Percentiles rank a stretch among this genome's conserved stretches.
phyloP scores from a whole-genome alignment of 2,797 vertebrate genomes.

The Taenioides sp. region DNA sequence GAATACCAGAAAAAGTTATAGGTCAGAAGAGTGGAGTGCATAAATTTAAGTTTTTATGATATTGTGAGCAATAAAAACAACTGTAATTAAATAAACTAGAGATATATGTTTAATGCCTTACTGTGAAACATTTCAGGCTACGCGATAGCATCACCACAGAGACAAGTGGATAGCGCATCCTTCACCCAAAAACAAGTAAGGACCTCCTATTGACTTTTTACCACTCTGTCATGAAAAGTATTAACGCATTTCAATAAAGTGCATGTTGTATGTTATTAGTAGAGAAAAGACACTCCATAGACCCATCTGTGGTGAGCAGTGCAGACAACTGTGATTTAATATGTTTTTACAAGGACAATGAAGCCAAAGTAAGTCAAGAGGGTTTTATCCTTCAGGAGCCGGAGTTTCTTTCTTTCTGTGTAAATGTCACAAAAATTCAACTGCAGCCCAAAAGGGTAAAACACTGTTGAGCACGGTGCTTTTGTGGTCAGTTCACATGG shows the following conservation, averaged over 20 bases:
- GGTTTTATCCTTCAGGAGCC: slow-evolving; percentile 43
- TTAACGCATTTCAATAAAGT: neutral
- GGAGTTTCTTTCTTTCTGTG: slow-evolving; percentile 53
- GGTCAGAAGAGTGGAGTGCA: too few species aligned
- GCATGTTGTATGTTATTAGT: neutral
- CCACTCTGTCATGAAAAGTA: neutral
- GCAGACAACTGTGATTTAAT: slow-evolving; percentile 42
- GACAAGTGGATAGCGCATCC: neutral
- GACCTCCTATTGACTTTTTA: neutral
- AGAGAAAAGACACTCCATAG: neutral
- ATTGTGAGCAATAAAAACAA: too few species aligned
- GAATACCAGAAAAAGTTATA: too few species aligned
- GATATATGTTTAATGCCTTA: too few species aligned
- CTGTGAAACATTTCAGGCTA: neutral
- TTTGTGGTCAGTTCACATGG: slow-evolving; percentile 32
- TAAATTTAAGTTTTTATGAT: too few species aligned
- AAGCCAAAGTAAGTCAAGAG: slow-evolving; percentile 47
- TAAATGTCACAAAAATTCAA: slow-evolving; percentile 56
- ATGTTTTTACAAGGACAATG: slow-evolving; percentile 49
- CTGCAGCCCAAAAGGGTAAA: slow-evolving; percentile 40
- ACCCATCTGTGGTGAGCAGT: slow-evolving; percentile 14
- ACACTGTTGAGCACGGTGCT: slow-evolving; percentile 32
- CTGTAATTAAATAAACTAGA: too few species aligned
- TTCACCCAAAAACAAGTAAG: neutral
- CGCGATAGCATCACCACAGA: neutral